Percentiles rank a stretch among this genome's conserved stretches.
Conservation (phyloP, 2,797 vertebrate genomes). For the Alauda arvensis region DNA sequence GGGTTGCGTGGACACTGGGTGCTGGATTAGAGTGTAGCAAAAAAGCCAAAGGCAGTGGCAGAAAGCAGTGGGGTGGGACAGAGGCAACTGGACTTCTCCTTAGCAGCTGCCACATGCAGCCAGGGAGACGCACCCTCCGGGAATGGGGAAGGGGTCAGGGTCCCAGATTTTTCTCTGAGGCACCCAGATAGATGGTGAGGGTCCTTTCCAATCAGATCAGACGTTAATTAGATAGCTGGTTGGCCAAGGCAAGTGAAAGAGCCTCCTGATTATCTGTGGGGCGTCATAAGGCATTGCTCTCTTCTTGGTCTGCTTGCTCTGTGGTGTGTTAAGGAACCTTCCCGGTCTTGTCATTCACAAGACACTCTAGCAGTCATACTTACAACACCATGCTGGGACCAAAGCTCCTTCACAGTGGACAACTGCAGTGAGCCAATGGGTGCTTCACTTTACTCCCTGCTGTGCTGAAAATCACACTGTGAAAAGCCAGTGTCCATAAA, state of each 20-base stretch:
- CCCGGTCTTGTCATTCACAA: neutral
- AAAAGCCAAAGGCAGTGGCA: neutral
- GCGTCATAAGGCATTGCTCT: neutral
- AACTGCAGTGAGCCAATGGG: neutral
- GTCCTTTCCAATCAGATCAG: neutral
- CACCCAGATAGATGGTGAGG: neutral
- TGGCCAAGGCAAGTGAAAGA: neutral
- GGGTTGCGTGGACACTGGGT: fast-evolving
- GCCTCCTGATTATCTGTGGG: neutral
- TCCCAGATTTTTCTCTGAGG: neutral
- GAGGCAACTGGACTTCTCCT: fast-evolving
- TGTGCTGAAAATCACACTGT: fast-evolving
- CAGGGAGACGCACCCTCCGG: fast-evolving
- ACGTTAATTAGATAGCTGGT: neutral
- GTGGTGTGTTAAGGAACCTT: neutral
- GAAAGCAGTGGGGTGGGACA: neutral
- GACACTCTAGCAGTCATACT: neutral
- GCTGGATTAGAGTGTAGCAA: neutral
- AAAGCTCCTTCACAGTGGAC: neutral
- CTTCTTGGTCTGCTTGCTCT: neutral
- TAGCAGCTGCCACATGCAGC: fast-evolving
- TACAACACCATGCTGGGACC: neutral
- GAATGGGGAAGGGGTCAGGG: too few relatives aligned
- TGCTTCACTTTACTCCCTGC: fast-evolving
- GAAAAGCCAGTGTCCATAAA: neutral